Base-by-base conservation (phyloP, 2,888 invertebrate genomes). In the Drosophila borealis region DNA sequence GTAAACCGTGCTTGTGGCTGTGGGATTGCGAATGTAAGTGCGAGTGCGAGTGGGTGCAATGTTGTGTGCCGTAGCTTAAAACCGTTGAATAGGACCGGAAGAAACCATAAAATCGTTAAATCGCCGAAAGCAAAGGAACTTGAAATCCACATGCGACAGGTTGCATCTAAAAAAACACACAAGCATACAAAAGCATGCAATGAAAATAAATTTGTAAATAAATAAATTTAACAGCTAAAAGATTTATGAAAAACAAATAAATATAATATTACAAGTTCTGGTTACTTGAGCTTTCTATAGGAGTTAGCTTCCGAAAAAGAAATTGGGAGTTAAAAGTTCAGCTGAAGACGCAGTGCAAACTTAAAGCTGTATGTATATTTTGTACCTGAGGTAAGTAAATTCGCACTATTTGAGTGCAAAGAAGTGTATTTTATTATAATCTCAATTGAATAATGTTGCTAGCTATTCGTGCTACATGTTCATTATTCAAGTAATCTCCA, bases 111-210 rank as follows among this genome's bases (percentile, higher is more conserved):
- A 66, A 46, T 39, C 61, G 56, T 54, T 49, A 41, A 60, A 14
- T 33, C 29, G 34, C 29, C 17, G 59, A 45, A 25, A 36, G 50
- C 5, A 21, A 33, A 54, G 17, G 19, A 56, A 49, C 62, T 55
- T 39, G 62, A 62, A 56, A 63, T 70, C 53, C 49, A 53, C 33
- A 48, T 44, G 65, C 72, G 60, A 66, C 79, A 79, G 74, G 68
- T 80, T 72, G 71, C 66, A 68, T 55, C 65, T 81, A 70, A 71
- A 80, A 42, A 56, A 71, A 56, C n/a, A 39, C 2, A 78, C 11
- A 59, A 65, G 56, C 69, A 67, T 48, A 49, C 53, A 60, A 69
- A 41, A 48, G 48, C 64, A 65, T 55, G 69, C 69, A 70, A 56
- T 70, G 9, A 68, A 61, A 62, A 49, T 48, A 54, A 42, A 61